These are phyloP conservation scores for Gambusia affinis DNA, from an alignment of 2,113 vertebrate genomes.

Conservation along the genomic window DNA sequence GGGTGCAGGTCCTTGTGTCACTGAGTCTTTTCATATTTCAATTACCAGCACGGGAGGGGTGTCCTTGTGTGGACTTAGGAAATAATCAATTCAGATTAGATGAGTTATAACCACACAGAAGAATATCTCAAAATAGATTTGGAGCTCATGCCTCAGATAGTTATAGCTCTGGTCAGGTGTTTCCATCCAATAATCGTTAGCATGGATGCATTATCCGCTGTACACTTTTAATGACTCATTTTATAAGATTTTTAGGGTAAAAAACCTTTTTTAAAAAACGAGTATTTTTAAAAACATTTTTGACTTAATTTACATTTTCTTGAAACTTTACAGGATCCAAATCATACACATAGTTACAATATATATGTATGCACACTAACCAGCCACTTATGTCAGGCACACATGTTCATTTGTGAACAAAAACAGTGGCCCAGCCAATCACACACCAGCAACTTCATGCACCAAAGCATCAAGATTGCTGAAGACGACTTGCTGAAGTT, in stretches of 20 bases:
- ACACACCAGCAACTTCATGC: too few relatives aligned
- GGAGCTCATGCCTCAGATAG: background rate
- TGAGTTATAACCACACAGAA: slow-evolving; percentile 5
- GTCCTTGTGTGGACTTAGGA: background rate
- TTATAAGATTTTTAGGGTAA: too few relatives aligned
- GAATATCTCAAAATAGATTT: background rate
- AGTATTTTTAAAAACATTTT: background rate
- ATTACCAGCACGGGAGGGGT: background rate
- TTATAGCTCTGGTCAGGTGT: background rate
- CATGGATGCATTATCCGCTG: background rate
- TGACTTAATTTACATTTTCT: background rate
- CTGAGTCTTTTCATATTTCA: background rate
- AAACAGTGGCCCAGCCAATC: too few relatives aligned
- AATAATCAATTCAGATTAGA: slow-evolving; percentile 16
- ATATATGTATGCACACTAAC: background rate
- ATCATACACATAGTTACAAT: background rate
- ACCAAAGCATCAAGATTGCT: too few relatives aligned
- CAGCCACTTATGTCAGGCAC: background rate
- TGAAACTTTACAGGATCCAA: background rate
- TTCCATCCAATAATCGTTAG: background rate
- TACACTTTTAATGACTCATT: background rate
- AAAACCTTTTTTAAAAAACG: background rate
- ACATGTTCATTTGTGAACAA: background rate
- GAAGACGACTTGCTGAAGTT: too few relatives aligned
- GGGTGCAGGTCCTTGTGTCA: slow-evolving; percentile 1